A percentile compares a stretch with the other conserved stretches of the same genome.
Evolutionary conservation across 1,140 invertebrate species (phyloP).

Genomic region (Periplaneta americana): DNA sequence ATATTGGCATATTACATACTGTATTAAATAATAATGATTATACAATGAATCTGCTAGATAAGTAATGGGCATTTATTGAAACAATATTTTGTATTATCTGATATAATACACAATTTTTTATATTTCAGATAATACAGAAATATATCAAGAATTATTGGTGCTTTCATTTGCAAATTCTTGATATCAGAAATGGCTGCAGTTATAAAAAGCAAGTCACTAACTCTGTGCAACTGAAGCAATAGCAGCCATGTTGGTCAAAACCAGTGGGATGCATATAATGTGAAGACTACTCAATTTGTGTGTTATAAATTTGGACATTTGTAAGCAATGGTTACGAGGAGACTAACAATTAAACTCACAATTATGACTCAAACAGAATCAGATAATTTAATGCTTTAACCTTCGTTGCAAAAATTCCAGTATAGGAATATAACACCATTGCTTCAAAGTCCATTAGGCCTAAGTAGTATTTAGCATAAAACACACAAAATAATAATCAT

Average conservation of each 20-base stretch:
- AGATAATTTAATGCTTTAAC: not conserved
- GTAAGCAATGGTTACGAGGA: not conserved
- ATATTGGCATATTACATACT: no score
- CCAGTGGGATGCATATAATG: not conserved
- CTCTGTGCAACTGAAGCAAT: not conserved
- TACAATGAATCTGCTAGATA: not conserved
- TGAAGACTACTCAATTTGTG: not conserved
- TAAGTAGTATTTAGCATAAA: not conserved
- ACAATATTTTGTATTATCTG: not conserved
- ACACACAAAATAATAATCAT: not conserved
- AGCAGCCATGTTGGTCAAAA: not conserved
- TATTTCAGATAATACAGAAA: not conserved
- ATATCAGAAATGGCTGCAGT: not conserved
- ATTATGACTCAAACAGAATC: not conserved
- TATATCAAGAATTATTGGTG: not conserved
- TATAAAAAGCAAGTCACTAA: not conserved
- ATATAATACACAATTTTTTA: not conserved
- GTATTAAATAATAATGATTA: no score
- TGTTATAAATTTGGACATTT: not conserved
- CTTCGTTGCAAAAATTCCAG: no score
- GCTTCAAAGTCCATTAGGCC: not conserved
- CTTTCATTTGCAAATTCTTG: not conserved
- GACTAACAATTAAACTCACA: not conserved
- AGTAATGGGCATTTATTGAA: not conserved
- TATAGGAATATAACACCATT: not conserved